These are phyloP conservation scores for Amphiprion clarkii DNA, from an alignment of 2,797 vertebrate genomes.

Conservation along the genomic window DNA sequence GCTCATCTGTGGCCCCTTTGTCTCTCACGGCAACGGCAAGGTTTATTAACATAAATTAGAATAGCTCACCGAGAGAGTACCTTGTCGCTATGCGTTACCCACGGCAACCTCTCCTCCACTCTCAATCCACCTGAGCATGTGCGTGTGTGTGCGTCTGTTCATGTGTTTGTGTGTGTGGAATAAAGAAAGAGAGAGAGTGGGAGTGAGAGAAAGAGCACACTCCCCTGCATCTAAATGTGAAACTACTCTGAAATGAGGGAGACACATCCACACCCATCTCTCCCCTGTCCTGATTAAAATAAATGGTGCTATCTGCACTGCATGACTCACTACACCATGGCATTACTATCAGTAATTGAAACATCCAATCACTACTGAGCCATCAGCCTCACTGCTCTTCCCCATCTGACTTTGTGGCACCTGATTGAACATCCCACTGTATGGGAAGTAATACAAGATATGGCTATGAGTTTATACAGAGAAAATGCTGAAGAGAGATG, in stretches of 20 bases:
- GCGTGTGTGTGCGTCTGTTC: slow-evolving; percentile 1
- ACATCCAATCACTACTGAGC: slow-evolving; percentile 85
- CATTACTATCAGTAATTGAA: slow-evolving; percentile 88
- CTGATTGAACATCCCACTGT: slow-evolving; percentile 79
- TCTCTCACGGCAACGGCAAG: slow-evolving; percentile 83
- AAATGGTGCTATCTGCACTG: slow-evolving; percentile 87
- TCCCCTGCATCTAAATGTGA: slow-evolving; percentile 83
- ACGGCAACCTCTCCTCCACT: slow-evolving; percentile 82
- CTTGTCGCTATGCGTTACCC: slow-evolving; percentile 85
- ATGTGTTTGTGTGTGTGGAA: slow-evolving; percentile 57
- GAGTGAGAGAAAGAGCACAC: slow-evolving; percentile 49
- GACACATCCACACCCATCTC: slow-evolving; percentile 83
- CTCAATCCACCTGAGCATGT: slow-evolving; percentile 78
- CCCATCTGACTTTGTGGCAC: slow-evolving; percentile 79
- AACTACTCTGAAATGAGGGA: slow-evolving; percentile 78
- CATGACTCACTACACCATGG: slow-evolving; percentile 85
- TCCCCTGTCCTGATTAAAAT: slow-evolving; percentile 86
- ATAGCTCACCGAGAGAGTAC: slow-evolving; percentile 85
- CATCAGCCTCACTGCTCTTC: slow-evolving; percentile 81
- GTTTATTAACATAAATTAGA: slow-evolving; percentile 90
- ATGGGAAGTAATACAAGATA: slow-evolving; percentile 76
- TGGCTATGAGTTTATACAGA: slow-evolving; percentile 61
- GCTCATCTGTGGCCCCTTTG: slow-evolving; percentile 85
- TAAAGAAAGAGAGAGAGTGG: slow-evolving; percentile 49
- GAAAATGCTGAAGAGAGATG: slow-evolving; percentile 31